A percentile compares a stretch with the other conserved stretches of the same genome.
These are phyloP conservation scores for Cyrtodaria siliqua DNA, from an alignment of 2,888 invertebrate species.

Conservation along the genomic window DNA sequence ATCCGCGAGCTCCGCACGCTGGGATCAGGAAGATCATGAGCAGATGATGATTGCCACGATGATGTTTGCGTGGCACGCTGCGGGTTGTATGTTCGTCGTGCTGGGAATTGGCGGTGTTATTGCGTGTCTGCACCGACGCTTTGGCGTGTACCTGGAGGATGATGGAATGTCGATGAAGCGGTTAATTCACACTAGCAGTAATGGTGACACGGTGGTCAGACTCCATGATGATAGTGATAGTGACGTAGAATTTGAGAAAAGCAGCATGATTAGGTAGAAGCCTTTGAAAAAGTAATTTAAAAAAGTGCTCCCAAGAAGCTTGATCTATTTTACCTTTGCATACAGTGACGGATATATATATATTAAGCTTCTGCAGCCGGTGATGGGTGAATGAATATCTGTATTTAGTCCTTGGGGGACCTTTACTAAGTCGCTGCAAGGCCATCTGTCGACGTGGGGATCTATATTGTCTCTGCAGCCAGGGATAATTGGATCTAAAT, in stretches of 20 bases:
- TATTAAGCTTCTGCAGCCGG: no score
- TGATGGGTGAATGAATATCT: no score
- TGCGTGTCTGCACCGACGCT: conserved; percentile 69
- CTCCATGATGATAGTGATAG: conserved; percentile 76
- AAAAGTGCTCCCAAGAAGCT: no score
- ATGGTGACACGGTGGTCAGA: conserved; percentile 75
- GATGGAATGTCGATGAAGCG: conserved; percentile 74
- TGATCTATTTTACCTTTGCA: no score
- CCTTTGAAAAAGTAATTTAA: no score
- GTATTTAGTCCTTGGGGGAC: no score
- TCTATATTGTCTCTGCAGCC: no score
- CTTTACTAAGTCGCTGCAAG: no score
- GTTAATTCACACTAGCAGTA: conserved; percentile 72
- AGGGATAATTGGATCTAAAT: no score
- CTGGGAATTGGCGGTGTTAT: conserved; percentile 76
- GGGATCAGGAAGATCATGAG: conserved; percentile 85
- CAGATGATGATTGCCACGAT: conserved; percentile 86
- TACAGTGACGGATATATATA: no score
- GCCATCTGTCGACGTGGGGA: no score
- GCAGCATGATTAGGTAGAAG: conserved; percentile 16
- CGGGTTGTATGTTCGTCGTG: conserved; percentile 74
- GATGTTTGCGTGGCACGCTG: conserved; percentile 84
- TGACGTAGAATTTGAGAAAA: conserved; percentile 76
- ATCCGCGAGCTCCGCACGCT: conserved; percentile 73
- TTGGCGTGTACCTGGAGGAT: conserved; percentile 50